Conservation (phyloP, 2,113 vertebrate genomes). For the Porphyrio hochstetteri region DNA sequence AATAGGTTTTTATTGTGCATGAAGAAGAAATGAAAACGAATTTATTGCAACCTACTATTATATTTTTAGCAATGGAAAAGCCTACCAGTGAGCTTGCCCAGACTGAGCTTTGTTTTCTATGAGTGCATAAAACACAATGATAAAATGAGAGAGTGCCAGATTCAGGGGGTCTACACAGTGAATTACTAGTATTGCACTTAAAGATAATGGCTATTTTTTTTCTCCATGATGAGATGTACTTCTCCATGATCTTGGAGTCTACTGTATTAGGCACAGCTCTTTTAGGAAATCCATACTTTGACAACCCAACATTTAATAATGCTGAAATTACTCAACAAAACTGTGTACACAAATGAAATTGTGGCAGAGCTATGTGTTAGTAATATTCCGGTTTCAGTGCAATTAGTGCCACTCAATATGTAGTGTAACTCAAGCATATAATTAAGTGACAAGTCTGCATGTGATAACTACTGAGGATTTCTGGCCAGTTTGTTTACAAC, state of each 20-base stretch:
- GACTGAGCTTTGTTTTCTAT: neutral
- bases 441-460: neutral
- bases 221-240: neutral
- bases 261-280: neutral
- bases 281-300: neutral
- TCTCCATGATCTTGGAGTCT: neutral
- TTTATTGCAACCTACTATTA: neutral
- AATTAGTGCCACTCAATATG: conserved; percentile 16
- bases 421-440: conserved; percentile 4
- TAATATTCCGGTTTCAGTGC: neutral
- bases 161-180: neutral
- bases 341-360: neutral
- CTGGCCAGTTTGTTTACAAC: neutral
- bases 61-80: neutral
- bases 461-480: neutral
- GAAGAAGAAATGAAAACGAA: neutral
- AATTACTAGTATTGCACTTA: neutral
- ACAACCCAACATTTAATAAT: neutral
- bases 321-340: neutral
- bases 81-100: neutral
- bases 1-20: neutral
- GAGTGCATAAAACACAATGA: neutral
- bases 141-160: neutral
- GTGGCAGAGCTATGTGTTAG: neutral
- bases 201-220: neutral